Percentiles rank a stretch among this genome's conserved stretches.
Evolutionary conservation across 2,797 vertebrate genomes (phyloP).

Genomic region (Crocodylus rhombifer): DNA sequence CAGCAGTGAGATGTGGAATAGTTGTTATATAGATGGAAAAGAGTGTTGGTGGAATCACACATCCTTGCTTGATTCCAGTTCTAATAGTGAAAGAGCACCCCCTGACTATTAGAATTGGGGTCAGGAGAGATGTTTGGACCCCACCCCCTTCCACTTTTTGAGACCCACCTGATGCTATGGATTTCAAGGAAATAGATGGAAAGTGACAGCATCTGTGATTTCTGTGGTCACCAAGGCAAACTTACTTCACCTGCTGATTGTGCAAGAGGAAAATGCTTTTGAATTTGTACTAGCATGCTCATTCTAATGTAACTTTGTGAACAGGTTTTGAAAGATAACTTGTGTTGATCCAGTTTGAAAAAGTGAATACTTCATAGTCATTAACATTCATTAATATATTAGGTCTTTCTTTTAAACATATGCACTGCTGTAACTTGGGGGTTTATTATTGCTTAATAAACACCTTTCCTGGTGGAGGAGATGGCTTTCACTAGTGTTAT

Average conservation of each 20-base stretch:
- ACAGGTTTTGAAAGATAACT: neutral
- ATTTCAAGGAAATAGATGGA: neutral
- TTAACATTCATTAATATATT: neutral
- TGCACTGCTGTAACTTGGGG: neutral
- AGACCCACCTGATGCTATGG: neutral
- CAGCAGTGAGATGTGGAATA: too few species aligned
- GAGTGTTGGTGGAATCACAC: too few species aligned
- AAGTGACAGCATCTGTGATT: neutral
- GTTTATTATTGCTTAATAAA: neutral
- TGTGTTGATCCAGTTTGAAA: neutral
- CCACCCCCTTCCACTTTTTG: too few species aligned
- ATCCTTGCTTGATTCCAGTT: too few species aligned
- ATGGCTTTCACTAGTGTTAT: neutral
- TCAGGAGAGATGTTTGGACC: too few species aligned
- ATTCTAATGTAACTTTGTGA: neutral
- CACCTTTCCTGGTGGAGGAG: neutral
- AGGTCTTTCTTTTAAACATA: neutral
- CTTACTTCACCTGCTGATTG: neutral
- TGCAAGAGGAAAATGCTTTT: neutral
- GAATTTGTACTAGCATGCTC: fast-evolving
- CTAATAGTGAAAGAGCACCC: too few species aligned
- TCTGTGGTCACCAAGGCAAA: neutral
- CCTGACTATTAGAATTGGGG: too few species aligned
- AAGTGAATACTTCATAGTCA: neutral
- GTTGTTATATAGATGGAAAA: too few species aligned